Percentiles rank a stretch among this genome's conserved stretches.
Conservation (phyloP, 2,888 invertebrate species). For the Magallana nippona region DNA sequence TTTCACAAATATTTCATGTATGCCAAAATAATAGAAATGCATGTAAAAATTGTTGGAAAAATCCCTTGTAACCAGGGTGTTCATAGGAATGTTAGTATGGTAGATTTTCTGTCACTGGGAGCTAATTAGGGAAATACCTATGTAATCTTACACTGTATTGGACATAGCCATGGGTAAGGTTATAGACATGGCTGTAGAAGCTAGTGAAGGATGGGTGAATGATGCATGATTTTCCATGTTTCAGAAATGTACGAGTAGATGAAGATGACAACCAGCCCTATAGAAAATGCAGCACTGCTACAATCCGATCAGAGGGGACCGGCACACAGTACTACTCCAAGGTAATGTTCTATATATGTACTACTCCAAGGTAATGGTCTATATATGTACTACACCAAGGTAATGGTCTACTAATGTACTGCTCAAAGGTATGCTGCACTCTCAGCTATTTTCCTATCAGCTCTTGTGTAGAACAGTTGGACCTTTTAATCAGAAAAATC, state of each 20-base stretch:
- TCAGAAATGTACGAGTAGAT: conserved; percentile 71
- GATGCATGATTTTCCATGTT: conserved; percentile 46
- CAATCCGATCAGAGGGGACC: conserved; percentile 70
- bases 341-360: conserved; percentile 50
- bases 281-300: conserved; percentile 70
- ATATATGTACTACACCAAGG: conserved; percentile 57
- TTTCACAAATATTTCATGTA: background rate
- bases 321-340: conserved; percentile 64
- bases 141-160: background rate
- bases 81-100: background rate
- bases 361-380: conserved; percentile 57
- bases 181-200: background rate
- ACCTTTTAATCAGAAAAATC: too few relatives aligned
- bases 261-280: conserved; percentile 72
- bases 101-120: background rate
- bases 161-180: background rate
- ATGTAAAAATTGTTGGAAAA: background rate
- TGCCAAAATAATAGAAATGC: background rate
- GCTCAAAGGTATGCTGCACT: conserved; percentile 55
- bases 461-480: too few relatives aligned
- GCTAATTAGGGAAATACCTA: background rate
- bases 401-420: conserved; percentile 50
- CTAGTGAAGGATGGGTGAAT: background rate
- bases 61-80: background rate
- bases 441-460: too few relatives aligned